phyloP scores from a whole-genome alignment of 37 sponge, comb jelly and placozoan species.

The Beroe forskalii region DNA sequence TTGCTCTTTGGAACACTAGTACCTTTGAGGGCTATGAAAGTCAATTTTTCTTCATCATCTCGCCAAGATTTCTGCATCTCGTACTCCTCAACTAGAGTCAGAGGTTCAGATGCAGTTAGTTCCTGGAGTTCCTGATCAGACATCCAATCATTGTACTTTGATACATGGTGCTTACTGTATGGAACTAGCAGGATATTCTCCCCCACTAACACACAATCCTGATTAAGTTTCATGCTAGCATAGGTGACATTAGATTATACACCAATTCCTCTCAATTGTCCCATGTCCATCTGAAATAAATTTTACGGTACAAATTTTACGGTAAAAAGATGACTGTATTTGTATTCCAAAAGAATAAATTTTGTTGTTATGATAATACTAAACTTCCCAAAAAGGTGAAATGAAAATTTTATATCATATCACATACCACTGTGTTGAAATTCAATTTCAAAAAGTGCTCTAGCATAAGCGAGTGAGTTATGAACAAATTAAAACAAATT shows the following conservation, averaged over 20 bases:
- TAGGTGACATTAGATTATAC: too few species aligned
- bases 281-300: too few species aligned
- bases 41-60: constrained; percentile 72
- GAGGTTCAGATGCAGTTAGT: constrained; percentile 86
- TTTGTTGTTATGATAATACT: too few species aligned
- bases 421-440: too few species aligned
- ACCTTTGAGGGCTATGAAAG: constrained; percentile 11
- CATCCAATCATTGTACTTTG: constrained; percentile 89
- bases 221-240: constrained; percentile 66
- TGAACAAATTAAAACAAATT: too few species aligned
- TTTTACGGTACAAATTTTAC: too few species aligned
- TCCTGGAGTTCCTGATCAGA: constrained; percentile 70
- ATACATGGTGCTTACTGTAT: constrained; percentile 75
- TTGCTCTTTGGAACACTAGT: background rate
- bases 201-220: constrained; percentile 59
- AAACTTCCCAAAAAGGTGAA: too few species aligned
- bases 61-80: constrained; percentile 86
- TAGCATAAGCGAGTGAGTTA: too few species aligned
- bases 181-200: constrained; percentile 81
- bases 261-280: too few species aligned
- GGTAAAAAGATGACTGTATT: background rate
- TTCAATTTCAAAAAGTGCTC: too few species aligned
- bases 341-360: background rate
- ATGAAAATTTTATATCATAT: too few species aligned
- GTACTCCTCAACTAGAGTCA: constrained; percentile 81